Evolutionary conservation across 2,113 vertebrate genomes (phyloP), one percentile per base, ranked within the genome.

Genomic region (Sinocyclocheilus maitianheensis): DNA sequence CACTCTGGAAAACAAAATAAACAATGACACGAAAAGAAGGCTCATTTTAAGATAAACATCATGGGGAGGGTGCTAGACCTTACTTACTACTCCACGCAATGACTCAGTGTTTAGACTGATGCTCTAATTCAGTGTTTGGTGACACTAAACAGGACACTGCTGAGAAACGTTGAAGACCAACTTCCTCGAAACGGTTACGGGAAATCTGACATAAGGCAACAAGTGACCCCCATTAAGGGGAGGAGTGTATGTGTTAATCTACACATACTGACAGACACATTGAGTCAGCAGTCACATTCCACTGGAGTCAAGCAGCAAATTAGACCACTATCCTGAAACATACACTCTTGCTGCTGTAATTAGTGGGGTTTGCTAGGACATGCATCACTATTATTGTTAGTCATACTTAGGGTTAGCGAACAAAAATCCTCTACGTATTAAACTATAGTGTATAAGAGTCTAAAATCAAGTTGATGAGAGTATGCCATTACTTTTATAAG

Each of bases 251-350:
- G 92, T 94, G 88, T 93, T 91, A 93, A 91, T 92, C 93, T 92
- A 75, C 86, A 87, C 55, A 88, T 51, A 91, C 88, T 93, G 93
- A 94, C 93, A 94, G 93, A 92, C 92, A 77, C 90, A 92, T 93
- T 94, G 94, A 94, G 91, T 94, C 94, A 95, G 94, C 93, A 89
- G 92, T 89, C 90, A 87, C 94, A 95, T 95, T 95, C 94, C 94
- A 92, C 83, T 91, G 92, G 94, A 94, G 94, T 94, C 94, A 93
- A 93, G 91, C 89, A 88, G 92, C 91, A 91, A 91, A 90, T 94
- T 93, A 92, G 91, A 90, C 90, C 92, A 82, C 88, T 91, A 78
- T 76, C 86, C 65, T 60, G 80, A 79, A 89, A n/a, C 89, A 58
- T 37, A 63, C 13, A 18, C 86, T 22, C 43, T n/a, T 30, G 46